A percentile compares a stretch with the other conserved stretches of the same genome.
These are phyloP conservation scores for Ptychoptera contaminata DNA, from an alignment of 2,888 invertebrate species.

Conservation along the genomic window DNA sequence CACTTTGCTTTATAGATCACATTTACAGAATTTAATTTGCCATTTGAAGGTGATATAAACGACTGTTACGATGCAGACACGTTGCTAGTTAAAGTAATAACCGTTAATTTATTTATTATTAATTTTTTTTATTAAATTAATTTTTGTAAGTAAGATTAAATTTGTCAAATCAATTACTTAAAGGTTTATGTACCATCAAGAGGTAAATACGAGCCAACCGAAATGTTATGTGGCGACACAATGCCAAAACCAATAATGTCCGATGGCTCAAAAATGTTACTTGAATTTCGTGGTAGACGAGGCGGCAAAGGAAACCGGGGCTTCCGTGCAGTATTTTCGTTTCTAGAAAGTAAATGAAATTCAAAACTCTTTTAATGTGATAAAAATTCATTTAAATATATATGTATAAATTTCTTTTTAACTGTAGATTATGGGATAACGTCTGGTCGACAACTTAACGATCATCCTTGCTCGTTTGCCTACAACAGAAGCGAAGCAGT, in stretches of 20 bases:
- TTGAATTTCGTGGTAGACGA: conserved; percentile 68
- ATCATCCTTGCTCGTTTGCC: conserved; percentile 72
- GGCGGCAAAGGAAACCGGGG: conserved; percentile 70
- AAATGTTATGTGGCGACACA: conserved; percentile 70
- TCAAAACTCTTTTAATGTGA: background rate
- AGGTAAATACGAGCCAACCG: conserved; percentile 59
- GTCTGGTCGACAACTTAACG: conserved; percentile 59
- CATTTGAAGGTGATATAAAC: conserved; percentile 20
- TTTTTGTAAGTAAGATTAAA: background rate
- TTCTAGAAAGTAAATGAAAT: conserved; percentile 66
- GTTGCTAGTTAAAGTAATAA: conserved; percentile 14
- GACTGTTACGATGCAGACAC: conserved; percentile 23
- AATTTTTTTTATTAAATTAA: background rate
- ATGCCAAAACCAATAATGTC: conserved; percentile 86
- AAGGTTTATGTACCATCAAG: conserved; percentile 22
- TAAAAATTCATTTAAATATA: background rate
- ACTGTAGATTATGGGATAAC: conserved; percentile 74
- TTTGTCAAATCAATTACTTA: background rate
- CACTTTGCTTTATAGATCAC: conserved; percentile 18
- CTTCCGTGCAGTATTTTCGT: conserved; percentile 76
- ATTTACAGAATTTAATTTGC: conserved; percentile 28
- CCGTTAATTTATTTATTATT: background rate
- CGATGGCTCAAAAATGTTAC: conserved; percentile 66
- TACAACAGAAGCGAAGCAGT: conserved; percentile 69
- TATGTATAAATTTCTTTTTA: conserved; percentile 13